A percentile compares a stretch with the other conserved stretches of the same genome.
Conservation (phyloP, 2,888 invertebrate species). For the Halictus ligatus region DNA sequence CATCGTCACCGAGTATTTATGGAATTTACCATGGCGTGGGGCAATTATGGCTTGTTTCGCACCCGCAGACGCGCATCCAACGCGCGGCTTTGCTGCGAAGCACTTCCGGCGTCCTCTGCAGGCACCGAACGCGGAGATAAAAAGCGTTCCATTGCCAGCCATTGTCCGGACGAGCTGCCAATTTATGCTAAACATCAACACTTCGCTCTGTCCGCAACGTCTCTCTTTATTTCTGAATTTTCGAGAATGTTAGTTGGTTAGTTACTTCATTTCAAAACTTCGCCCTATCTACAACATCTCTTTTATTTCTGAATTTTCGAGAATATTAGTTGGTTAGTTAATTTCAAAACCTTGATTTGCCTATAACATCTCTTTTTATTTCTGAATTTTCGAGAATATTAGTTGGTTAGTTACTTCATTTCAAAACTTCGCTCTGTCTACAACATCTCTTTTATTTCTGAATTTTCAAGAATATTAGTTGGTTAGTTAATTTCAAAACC, state of each 20-base stretch:
- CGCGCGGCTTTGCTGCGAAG: conserved; percentile 18
- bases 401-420: no score
- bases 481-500: no score
- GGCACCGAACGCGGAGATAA: neutral
- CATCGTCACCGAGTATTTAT: conserved; percentile 25
- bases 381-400: no score
- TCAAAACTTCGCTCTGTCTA: no score
- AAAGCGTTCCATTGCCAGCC: neutral
- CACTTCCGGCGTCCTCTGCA: neutral
- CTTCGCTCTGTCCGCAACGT: neutral
- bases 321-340: no score
- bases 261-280: neutral
- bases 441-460: no score
- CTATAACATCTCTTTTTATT: no score
- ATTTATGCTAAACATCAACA: neutral
- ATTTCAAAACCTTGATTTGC: no score
- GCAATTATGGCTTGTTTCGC: conserved; percentile 23
- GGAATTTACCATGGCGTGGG: conserved; percentile 36
- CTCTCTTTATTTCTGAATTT: neutral
- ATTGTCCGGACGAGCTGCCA: neutral
- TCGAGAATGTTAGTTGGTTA: neutral
- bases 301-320: no score
- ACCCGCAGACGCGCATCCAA: neutral
- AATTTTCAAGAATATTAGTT: no score
- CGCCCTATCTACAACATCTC: neutral